These are phyloP conservation scores for Peromyscus melanophrys DNA, from an alignment of 2,797 vertebrate species.

Conservation along the genomic window DNA sequence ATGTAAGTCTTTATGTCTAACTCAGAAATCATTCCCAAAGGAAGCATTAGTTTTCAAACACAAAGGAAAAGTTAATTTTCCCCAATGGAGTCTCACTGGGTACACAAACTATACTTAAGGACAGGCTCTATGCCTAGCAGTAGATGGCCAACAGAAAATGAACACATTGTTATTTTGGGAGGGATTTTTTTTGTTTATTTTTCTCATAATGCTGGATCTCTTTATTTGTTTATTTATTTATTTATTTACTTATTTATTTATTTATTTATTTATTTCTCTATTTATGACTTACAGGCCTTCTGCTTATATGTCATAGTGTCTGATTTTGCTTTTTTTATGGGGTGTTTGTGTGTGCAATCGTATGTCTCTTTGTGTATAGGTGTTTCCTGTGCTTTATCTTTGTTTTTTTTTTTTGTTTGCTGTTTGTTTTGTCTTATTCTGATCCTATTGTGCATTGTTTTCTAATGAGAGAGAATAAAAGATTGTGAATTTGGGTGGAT, in stretches of 20 bases:
- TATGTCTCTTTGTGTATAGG: neutral
- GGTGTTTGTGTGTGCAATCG: no score
- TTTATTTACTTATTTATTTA: no score
- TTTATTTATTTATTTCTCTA: no score
- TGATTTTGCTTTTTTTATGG: neutral
- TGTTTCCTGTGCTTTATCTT: neutral
- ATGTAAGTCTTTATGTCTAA: neutral
- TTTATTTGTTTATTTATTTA: no score
- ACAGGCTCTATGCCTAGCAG: no score
- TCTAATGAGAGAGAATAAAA: neutral
- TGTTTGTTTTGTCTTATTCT: neutral
- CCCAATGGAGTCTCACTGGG: neutral
- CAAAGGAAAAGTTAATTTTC: neutral
- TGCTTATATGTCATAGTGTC: neutral
- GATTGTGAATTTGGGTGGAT: no score
- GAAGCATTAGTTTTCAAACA: neutral
- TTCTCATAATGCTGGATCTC: neutral
- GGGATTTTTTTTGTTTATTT: neutral
- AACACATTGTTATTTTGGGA: neutral
- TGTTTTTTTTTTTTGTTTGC: neutral
- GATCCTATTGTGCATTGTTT: neutral
- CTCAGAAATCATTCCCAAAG: neutral
- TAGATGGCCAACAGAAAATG: neutral
- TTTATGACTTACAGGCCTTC: neutral
- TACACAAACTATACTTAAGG: neutral